Conservation (phyloP, 2,888 invertebrate genomes). For the Abscondita cerata region DNA sequence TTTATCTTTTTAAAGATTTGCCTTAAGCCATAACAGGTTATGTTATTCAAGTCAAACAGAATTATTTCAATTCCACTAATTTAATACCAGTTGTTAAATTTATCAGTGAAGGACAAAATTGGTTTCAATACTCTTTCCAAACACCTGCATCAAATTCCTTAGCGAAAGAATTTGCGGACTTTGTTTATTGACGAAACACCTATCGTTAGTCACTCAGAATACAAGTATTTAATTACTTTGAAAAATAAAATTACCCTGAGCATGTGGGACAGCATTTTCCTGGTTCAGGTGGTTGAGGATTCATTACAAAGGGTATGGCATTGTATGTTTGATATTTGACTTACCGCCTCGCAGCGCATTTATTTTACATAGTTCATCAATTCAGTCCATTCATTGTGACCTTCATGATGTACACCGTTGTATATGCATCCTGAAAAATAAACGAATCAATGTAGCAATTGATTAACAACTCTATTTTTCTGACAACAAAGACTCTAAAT, state of each 20-base stretch:
- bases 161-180: constrained; percentile 6
- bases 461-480: too few relatives aligned
- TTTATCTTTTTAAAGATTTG: constrained; percentile 25
- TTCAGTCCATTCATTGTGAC: constrained; percentile 84
- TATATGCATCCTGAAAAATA: constrained; percentile 76
- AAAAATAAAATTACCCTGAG: constrained; percentile 67
- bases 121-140: constrained; percentile 40
- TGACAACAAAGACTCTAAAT: too few relatives aligned
- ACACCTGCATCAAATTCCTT: constrained; percentile 45
- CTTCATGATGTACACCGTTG: constrained; percentile 75
- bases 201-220: too few relatives aligned
- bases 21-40: constrained; percentile 40
- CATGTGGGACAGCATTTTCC: constrained; percentile 93
- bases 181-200: too few relatives aligned
- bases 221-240: too few relatives aligned
- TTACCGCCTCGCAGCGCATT: constrained; percentile 85
- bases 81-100: constrained; percentile 45
- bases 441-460: not conserved
- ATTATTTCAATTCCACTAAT: constrained; percentile 48
- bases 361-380: constrained; percentile 70
- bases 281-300: constrained; percentile 76
- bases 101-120: constrained; percentile 50
- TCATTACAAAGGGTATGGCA: constrained; percentile 84
- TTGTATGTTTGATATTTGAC: constrained; percentile 75
- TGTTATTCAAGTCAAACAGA: constrained; percentile 46